These are phyloP conservation scores for Melitaea athalia DNA, from an alignment of 2,888 invertebrate genomes.

Conservation along the genomic window DNA sequence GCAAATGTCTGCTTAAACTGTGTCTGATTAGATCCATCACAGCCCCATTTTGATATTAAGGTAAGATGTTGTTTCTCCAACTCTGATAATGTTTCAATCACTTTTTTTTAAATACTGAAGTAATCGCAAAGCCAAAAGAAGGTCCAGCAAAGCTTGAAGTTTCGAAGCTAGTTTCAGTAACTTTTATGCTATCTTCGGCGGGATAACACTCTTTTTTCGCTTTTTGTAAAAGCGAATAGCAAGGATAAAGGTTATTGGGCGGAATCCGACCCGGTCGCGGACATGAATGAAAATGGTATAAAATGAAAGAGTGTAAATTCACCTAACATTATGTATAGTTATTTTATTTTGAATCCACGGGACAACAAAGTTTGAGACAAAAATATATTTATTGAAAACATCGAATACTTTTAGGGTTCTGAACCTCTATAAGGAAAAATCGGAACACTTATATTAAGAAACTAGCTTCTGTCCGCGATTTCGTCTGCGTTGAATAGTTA, in stretches of 20 bases:
- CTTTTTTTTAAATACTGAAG: conserved; percentile 10
- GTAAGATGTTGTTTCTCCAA: conserved; percentile 5
- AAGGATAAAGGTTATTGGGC: conserved; percentile 12
- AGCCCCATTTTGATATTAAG: conserved; percentile 15
- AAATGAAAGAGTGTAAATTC: too few species aligned
- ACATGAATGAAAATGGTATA: too few species aligned
- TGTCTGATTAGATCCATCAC: conserved; percentile 11
- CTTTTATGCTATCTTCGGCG: conserved; percentile 1
- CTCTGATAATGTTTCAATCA: conserved; percentile 3
- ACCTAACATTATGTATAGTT: too few species aligned
- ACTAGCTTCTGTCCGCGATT: too few species aligned
- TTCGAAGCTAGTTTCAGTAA: conserved; percentile 14
- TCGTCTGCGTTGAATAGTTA: too few species aligned
- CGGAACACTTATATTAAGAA: too few species aligned
- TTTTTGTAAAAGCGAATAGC: conserved; percentile 13
- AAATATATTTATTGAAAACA: too few species aligned
- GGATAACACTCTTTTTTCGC: background rate
- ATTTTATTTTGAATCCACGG: too few species aligned
- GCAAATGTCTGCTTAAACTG: conserved; percentile 9
- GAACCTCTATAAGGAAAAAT: too few species aligned
- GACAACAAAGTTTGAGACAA: too few species aligned
- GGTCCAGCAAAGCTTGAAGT: conserved; percentile 12
- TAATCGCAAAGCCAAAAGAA: background rate
- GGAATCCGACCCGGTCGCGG: too few species aligned
- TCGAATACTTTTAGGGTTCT: too few species aligned